Base-by-base conservation (phyloP, 2,888 invertebrate species). In the Eubasilissa splendida region DNA sequence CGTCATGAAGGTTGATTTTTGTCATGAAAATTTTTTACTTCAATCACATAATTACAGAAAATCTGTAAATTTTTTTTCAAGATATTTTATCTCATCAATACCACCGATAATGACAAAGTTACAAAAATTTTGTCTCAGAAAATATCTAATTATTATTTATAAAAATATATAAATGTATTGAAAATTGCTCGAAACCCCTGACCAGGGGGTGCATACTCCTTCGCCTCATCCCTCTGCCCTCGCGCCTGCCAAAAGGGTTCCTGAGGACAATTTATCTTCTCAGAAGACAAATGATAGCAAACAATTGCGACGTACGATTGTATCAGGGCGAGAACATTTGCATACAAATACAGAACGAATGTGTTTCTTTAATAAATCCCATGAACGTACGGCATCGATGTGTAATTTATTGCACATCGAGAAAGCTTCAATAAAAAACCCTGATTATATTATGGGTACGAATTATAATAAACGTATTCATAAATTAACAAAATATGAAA, bases 211-310 rank as follows among this genome's bases (percentile, higher is more conserved):
- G n/a, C 31, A 22, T 22, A 1, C 56, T 7, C 54, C 59, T 58
- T n/a, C n/a, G 14, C 70, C 14, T 12, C 52, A 22, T 31, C 7
- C 14, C 52, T 10, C 42, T n/a, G 59, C 74, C 12, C 50, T 59
- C 42, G 42, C 70, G 52, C 66, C 76, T 60, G 68, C 80, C 80
- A 71, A 77, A 83, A 80, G 82, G 82, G 84, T 82, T 83, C 79
- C 70, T n/a, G 66, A 66, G 66, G 77, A 75, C 83, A 77, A 84
- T 83, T 83, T 83, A 80, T 83, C 83, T 82, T 81, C 77, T 59
- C 59, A 68, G 79, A 83, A 84, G 84, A 84, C 83, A 83, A 84
- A 84, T 83, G 84, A 81, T 81, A 76, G 80, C 84, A 82, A 83
- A 84, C 84, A 83, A 83, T 80, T 77, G 80, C 82, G 74, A 73